Evolutionary conservation across 2,113 vertebrate genomes (phyloP).

Genomic region (Alligator mississippiensis): DNA sequence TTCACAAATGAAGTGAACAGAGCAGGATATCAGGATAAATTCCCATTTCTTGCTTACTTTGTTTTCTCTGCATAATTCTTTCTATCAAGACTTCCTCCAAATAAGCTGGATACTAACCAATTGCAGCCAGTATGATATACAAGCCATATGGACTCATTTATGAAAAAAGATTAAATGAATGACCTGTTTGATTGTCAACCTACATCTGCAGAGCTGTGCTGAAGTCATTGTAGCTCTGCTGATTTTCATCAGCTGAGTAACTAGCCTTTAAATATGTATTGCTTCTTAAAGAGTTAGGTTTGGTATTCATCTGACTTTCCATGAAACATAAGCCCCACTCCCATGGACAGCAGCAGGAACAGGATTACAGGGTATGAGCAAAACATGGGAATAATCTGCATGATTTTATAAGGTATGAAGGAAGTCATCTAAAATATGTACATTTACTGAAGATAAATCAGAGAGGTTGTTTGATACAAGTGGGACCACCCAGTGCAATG

Average conservation of each 20-base stretch:
- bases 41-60: background rate
- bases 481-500: too few species aligned
- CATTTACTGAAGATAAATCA: too few species aligned
- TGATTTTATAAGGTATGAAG: too few species aligned
- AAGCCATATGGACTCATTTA: background rate
- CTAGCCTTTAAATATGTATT: background rate
- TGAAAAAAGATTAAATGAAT: background rate
- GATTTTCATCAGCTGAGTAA: background rate
- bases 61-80: background rate
- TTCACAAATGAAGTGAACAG: background rate
- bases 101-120: background rate
- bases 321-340: background rate
- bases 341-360: background rate
- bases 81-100: background rate
- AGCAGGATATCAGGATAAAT: background rate
- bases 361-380: background rate
- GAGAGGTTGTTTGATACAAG: too few species aligned
- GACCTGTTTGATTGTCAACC: background rate
- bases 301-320: background rate
- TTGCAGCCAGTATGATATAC: background rate
- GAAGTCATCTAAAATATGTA: too few species aligned
- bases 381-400: background rate
- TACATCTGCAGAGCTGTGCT: background rate
- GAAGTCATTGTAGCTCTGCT: background rate
- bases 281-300: background rate